Evolutionary conservation across 1,140 invertebrate genomes (phyloP), one percentile per base, ranked within the genome.

Genomic region (Glossosoma conforme): DNA sequence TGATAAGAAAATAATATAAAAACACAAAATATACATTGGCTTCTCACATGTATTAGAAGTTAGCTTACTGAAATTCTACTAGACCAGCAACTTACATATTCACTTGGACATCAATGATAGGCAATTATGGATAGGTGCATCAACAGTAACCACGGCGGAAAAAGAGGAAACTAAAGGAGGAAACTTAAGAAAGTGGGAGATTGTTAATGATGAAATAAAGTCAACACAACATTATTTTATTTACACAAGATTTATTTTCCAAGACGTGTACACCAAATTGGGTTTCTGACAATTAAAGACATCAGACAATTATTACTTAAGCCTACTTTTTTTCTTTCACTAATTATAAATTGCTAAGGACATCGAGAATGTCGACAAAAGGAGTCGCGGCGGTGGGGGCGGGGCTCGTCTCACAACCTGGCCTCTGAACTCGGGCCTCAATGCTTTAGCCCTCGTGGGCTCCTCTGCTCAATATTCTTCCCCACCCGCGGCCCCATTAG

Each of bases 211-310:
- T n/a, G n/a, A n/a, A n/a, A n/a, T n/a, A n/a, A n/a, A n/a, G n/a
- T n/a, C n/a, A n/a, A n/a, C n/a, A n/a, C n/a, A n/a, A n/a, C n/a
- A n/a, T n/a, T n/a, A n/a, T n/a, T 51, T 57, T 59, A 56, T 57
- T 59, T 60, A 59, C 57, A 59, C 53, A 59, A 56, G 50, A 52
- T 58, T 59, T 59, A 56, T 56, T 56, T 59, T 59, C 41, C 43
- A 52, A 59, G 57, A 59, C 57, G 53, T 56, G 45, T 58, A 58
- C 56, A 58, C 52, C 52, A 54, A 58, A 49, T 53, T 45, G 41
- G 36, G 32, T 44, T 54, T 54, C 56, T 58, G 56, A 58, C 37
- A 17, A 44, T n/a, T n/a, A 50, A 46, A 10, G 35, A 18, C 28
- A 47, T 58, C 51, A 54, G 52, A 58, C 32, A 47, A 42, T 47